Evolutionary conservation across 2,797 vertebrate species (phyloP).

Genomic region (Cryptoblepharus egeriae): DNA sequence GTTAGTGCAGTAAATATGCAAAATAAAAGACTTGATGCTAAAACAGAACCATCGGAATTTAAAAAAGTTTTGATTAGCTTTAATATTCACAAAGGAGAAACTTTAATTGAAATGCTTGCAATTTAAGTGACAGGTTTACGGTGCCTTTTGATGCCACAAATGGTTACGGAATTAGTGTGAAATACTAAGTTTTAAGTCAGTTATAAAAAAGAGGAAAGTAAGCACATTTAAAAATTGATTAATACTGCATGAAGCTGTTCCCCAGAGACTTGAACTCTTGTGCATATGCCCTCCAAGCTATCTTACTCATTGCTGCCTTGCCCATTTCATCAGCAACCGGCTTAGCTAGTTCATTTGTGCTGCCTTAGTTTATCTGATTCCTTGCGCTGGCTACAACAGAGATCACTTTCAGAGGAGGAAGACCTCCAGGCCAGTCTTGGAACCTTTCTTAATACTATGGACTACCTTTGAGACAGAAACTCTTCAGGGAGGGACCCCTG

Average conservation of each 20-base stretch:
- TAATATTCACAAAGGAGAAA: conserved; percentile 18
- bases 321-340: conserved; percentile 15
- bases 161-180: conserved; percentile 32
- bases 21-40: no score
- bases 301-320: background rate
- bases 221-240: conserved; percentile 32
- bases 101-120: conserved; percentile 19
- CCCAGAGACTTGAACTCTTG: conserved; percentile 17
- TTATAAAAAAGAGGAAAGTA: background rate
- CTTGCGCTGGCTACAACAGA: background rate
- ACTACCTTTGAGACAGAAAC: accelerated
- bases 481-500: background rate
- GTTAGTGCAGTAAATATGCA: no score
- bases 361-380: conserved; percentile 34
- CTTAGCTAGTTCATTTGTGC: conserved; percentile 39
- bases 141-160: conserved; percentile 1
- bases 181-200: conserved; percentile 18
- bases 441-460: background rate
- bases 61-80: conserved; percentile 28
- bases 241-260: conserved; percentile 28
- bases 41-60: background rate
- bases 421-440: background rate
- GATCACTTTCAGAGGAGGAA: background rate
- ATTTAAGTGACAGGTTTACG: conserved; percentile 21
- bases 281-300: background rate